Evolutionary conservation across 64 coral and sea anemone species (phyloP), one percentile per base, ranked within the genome.

Genomic region (Platygyra sinensis): DNA sequence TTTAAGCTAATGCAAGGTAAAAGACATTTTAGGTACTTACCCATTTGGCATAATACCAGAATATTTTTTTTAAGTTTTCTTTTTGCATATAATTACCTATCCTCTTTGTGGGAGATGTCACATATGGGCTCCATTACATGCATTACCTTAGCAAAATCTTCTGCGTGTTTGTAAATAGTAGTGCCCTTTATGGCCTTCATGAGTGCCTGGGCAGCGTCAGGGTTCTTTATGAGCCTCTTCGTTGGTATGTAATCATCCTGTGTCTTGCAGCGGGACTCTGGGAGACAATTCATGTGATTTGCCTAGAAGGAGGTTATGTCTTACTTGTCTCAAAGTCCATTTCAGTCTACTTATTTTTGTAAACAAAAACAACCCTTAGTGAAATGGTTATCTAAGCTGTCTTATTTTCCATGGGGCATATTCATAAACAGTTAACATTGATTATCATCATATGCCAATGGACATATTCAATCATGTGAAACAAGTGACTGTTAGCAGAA

Each of bases 101-200:
- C 50, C 50, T 10, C 50, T 52, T 52, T 52, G 50, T 52, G 50
- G 10, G 4, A 52, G 50, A 10, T 52, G 50, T 52, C 50, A 52
- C 50, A 52, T 63, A 22, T 8, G 8, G 72, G 6, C 12, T 73
- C 4, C 72, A 18, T 73, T 73, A 30, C 12, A 30, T 73, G 31
- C 16, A 73, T 73, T 54, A 87, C 84, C 49, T 49, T 87, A 29
- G 84, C 84, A 87, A 67, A 87, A 55, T 87, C 84, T 13, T 87
- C 32, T n/a, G 84, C 84, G 73, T 87, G 52, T 87, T 54, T 63
- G 67, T 74, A 87, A n/a, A 87, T 25, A 29, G 59, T 51, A 22
- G 84, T 87, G 6, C 27, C 18, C 33, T 25, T 67, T 52, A 87
- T 87, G 13, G 67, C 84, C 36, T 87, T 87, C 39, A 52, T 10